These are phyloP conservation scores for Ectobius pallidus DNA, from an alignment of 2,888 invertebrate species.

Conservation along the genomic window DNA sequence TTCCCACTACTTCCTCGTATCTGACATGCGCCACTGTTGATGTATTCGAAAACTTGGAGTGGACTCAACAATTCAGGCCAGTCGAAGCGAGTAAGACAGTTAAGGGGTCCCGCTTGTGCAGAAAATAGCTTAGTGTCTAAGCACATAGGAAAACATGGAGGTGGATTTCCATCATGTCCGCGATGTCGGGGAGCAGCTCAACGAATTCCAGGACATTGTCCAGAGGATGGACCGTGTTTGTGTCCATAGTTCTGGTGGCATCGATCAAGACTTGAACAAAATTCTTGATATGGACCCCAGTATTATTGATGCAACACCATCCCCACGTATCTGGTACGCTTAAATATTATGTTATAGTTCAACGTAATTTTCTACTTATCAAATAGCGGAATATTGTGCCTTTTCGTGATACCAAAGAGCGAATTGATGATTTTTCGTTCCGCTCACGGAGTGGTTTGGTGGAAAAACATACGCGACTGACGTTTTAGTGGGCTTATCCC, in stretches of 20 bases:
- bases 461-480: no score
- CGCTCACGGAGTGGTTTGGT: no score
- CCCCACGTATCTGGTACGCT: no score
- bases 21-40: background rate
- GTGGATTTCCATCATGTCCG: conserved; percentile 30
- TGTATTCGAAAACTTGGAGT: conserved; percentile 35
- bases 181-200: conserved; percentile 50
- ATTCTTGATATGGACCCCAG: conserved; percentile 67
- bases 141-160: conserved; percentile 17
- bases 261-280: conserved; percentile 65
- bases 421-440: no score
- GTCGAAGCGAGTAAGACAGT: conserved; percentile 1
- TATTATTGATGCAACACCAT: conserved; percentile 56
- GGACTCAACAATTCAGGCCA: conserved; percentile 30
- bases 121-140: conserved; percentile 28
- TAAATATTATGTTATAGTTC: no score
- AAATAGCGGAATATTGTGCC: no score
- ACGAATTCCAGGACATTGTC: conserved; percentile 55
- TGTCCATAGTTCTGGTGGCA: conserved; percentile 54
- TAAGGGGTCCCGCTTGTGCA: conserved; percentile 24
- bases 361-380: no score
- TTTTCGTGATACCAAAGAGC: no score
- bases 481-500: no score
- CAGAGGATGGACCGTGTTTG: conserved; percentile 52
- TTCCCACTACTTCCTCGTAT: background rate